Percentiles rank a stretch among this genome's conserved stretches.
Conservation (phyloP, 2,888 invertebrate species). For the Diachrysia chrysitis region DNA sequence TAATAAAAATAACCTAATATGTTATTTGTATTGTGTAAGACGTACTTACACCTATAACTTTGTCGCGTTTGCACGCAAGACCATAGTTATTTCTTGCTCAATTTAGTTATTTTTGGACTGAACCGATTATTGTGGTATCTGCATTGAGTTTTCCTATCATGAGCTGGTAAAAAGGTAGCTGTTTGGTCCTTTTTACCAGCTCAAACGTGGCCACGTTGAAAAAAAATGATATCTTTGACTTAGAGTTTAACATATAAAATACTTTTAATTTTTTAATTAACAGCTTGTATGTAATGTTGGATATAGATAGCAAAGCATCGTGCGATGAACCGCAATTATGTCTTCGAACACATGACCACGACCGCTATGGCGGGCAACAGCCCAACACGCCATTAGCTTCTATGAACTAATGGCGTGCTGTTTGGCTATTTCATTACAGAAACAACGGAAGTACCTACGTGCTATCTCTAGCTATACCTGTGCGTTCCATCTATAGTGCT, state of each 20-base stretch:
- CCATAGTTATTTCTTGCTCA: too few species aligned
- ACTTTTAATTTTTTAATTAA: neutral
- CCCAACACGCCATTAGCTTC: neutral
- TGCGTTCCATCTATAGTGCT: neutral
- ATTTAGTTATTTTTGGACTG: too few species aligned
- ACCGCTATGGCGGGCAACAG: neutral
- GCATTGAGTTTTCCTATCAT: too few species aligned
- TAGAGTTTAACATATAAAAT: too few species aligned
- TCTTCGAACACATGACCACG: neutral
- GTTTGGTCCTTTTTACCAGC: too few species aligned
- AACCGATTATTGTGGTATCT: too few species aligned
- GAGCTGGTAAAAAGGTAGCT: too few species aligned
- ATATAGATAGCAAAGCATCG: neutral
- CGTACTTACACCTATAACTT: too few species aligned
- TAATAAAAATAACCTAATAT: neutral
- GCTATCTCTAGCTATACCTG: neutral
- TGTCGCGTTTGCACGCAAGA: too few species aligned
- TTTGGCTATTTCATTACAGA: constrained; percentile 1
- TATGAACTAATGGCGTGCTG: constrained; percentile 2
- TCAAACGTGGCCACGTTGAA: too few species aligned
- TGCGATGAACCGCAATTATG: neutral
- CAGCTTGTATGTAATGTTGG: neutral
- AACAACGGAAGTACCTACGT: constrained; percentile 1
- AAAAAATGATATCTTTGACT: too few species aligned
- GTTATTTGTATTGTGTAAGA: too few species aligned